Base-by-base conservation (phyloP, 2,113 vertebrate genomes). In the Collichthys lucidus region DNA sequence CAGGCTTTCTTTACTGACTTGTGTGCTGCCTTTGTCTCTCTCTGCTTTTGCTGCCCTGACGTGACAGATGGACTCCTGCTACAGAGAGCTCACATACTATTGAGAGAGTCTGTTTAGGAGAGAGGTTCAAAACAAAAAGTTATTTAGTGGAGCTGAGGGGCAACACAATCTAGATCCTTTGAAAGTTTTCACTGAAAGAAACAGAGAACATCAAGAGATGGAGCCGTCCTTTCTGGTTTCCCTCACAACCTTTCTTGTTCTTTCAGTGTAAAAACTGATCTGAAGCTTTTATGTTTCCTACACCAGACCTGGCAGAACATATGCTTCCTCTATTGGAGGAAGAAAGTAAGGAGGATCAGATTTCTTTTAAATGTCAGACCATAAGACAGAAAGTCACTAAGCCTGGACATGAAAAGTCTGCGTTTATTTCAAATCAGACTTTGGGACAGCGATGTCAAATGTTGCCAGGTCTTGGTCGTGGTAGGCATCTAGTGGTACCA, bases 41-140 rank as follows among this genome's bases (percentile, higher is more conserved):
- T 65, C 8, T 12, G 76, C 69, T 67, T 69, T 77, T 61, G 14
- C 55, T 1, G 52, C 68, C 19, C 22, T 59, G 85, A 83, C 49
- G 6, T 79, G 88, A 85, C 63, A 46, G 74, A 79, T 90, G 80
- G 73, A 59, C 64, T 68, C 3, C 64, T 29, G 70, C 70, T 63
- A 24, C 52, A 75, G 14, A 75, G n/a, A 55, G 15, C 19, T 74
- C 57, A 11, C 59, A 62, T 61, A 17, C 74, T 64, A 60, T 68
- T 55, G 35, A 75, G 26, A 44, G 22, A 64, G 53, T 35, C 55
- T 44, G 64, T 31, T 31, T 12, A 16, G 11, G 17, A 72, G 31
- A 60, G 24, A 57, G n/a, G 60, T 19, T 49, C 5, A 20, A 72
- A 69, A 81, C 71, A 55, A 82, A 69, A 76, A n/a, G 55, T 67